Evolutionary conservation across 2,888 invertebrate species (phyloP).

Genomic region (Diarsia mendica): DNA sequence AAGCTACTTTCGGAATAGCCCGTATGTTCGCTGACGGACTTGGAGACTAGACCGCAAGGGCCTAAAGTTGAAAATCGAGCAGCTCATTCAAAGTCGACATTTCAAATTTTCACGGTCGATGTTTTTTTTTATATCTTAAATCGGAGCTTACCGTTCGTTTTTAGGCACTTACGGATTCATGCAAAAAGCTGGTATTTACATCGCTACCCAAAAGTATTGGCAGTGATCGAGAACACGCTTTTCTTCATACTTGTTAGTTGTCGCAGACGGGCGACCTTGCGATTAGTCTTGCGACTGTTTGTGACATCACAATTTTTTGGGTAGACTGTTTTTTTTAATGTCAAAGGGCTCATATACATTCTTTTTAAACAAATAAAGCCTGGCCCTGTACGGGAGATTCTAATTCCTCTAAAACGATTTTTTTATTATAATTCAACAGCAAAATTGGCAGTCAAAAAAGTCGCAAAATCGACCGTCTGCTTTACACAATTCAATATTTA

Average conservation of each 20-base stretch:
- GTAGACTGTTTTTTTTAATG: neutral
- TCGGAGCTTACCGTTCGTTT: conserved; percentile 55
- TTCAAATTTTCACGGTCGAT: conserved; percentile 6
- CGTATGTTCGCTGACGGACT: too few species aligned
- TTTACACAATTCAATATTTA: conserved; percentile 4
- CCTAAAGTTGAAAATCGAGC: neutral
- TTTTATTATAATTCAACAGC: neutral
- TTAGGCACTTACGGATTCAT: conserved; percentile 63
- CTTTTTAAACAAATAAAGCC: conserved; percentile 37
- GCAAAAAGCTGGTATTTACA: conserved; percentile 38
- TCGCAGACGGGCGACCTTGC: conserved; percentile 37
- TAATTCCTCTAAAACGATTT: neutral
- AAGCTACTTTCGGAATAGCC: too few species aligned
- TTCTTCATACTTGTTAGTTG: conserved; percentile 43
- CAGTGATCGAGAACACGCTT: conserved; percentile 55
- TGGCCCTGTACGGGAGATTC: conserved; percentile 37
- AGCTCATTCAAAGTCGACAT: neutral
- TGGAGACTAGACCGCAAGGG: neutral
- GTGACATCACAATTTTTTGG: conserved; percentile 38
- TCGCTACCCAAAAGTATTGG: conserved; percentile 39
- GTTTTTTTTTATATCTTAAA: conserved; percentile 36
- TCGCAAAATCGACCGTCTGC: conserved; percentile 37
- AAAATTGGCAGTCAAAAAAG: too few species aligned
- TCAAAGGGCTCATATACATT: neutral
- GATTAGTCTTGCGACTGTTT: conserved; percentile 32